Conservation (phyloP, 2,888 invertebrate species). For the Rotaria socialis region DNA sequence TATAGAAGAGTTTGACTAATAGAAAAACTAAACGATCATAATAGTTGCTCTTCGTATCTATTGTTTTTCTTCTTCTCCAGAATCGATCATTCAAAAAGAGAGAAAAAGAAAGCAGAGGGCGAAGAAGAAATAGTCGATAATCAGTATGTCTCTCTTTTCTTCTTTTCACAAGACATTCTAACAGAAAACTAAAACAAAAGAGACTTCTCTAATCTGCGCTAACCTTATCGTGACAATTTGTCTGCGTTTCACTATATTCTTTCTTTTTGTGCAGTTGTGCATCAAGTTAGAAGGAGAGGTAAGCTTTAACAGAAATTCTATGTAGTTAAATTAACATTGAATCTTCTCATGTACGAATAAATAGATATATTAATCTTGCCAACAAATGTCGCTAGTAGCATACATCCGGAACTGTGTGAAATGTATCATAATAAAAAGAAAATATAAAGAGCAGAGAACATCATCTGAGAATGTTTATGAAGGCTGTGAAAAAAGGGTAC, state of each 20-base stretch:
- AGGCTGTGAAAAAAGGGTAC: not conserved
- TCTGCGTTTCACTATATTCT: not conserved
- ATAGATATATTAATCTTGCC: not conserved
- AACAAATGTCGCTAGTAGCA: not conserved
- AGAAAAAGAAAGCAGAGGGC: not conserved
- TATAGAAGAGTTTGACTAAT: not conserved
- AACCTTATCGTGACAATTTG: not conserved
- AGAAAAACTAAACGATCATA: not conserved
- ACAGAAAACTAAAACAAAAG: too few relatives aligned
- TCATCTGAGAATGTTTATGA: not conserved
- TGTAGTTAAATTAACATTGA: not conserved
- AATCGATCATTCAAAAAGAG: not conserved
- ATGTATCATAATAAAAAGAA: not conserved
- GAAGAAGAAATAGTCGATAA: not conserved
- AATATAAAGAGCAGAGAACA: not conserved
- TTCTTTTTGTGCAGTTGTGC: too few relatives aligned
- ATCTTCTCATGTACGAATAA: not conserved
- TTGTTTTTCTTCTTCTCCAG: not conserved
- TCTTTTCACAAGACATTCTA: not conserved
- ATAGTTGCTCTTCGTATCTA: not conserved
- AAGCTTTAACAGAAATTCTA: not conserved
- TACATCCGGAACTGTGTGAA: not conserved
- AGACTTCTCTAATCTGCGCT: too few relatives aligned
- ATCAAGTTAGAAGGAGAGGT: not conserved
- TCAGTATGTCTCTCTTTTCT: not conserved